phyloP scores from a whole-genome alignment of 2,888 invertebrate species.

The Drosophila falleni region DNA sequence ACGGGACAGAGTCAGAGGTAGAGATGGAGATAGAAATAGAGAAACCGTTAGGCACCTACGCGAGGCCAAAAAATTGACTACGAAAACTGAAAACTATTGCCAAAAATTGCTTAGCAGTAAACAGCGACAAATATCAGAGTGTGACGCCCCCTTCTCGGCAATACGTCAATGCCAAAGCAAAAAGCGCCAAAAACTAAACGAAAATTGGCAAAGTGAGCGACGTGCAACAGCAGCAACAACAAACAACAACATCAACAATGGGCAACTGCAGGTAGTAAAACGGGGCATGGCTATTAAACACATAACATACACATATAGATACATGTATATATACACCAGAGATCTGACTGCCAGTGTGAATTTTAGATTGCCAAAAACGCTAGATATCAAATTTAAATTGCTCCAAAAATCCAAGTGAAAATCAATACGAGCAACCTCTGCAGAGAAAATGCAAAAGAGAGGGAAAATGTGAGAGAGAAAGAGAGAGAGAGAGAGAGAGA shows the following conservation, averaged over 20 bases:
- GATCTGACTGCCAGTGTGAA: conserved; percentile 24
- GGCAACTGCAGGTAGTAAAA: conserved; percentile 37
- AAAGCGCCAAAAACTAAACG: conserved; percentile 39
- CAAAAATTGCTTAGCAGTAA: conserved; percentile 50
- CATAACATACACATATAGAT: background rate
- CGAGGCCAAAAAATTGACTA: conserved; percentile 39
- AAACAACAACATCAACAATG: conserved; percentile 31
- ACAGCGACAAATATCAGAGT: conserved; percentile 80
- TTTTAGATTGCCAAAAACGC: conserved; percentile 50
- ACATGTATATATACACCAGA: conserved; percentile 4
- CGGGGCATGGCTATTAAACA: conserved; percentile 62
- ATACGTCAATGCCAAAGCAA: conserved; percentile 69
- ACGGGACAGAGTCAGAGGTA: background rate
- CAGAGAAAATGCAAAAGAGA: background rate
- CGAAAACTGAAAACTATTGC: conserved; percentile 49
- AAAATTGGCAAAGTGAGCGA: conserved; percentile 61
- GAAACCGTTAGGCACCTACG: conserved; percentile 58
- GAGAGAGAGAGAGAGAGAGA: conserved; percentile 11
- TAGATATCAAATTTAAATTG: conserved; percentile 42
- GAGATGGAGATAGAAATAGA: conserved; percentile 18
- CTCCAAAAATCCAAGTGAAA: conserved; percentile 64
- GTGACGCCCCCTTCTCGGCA: conserved; percentile 62
- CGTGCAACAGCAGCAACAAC: conserved; percentile 49
- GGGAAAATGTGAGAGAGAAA: background rate
- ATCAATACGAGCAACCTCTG: conserved; percentile 32